A percentile compares a stretch with the other conserved stretches of the same genome.
phyloP scores from a whole-genome alignment of 2,113 vertebrate genomes.

The Cyanoramphus novaezelandiae region DNA sequence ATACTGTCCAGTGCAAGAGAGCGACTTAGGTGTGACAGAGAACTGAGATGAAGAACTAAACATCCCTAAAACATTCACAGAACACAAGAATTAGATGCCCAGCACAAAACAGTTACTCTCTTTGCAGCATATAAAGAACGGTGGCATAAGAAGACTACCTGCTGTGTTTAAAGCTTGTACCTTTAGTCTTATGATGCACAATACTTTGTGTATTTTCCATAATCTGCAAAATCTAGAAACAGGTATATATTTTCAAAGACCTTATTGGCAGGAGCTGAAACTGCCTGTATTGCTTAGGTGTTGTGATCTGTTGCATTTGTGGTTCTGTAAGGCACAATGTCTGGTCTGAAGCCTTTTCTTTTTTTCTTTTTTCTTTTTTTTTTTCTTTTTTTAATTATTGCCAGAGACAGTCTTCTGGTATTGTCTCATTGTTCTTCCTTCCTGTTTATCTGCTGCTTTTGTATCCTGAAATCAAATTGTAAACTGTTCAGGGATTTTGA shows the following conservation, averaged over 20 bases:
- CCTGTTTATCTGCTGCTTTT: background rate
- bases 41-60: background rate
- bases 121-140: background rate
- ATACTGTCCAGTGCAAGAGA: background rate
- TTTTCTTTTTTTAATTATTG: background rate
- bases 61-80: background rate
- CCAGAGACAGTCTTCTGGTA: background rate
- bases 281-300: background rate
- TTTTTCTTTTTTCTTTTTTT: background rate
- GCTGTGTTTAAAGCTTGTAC: background rate
- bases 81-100: background rate
- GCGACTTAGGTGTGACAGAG: background rate
- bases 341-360: background rate
- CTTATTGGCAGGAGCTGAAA: background rate
- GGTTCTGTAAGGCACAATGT: background rate
- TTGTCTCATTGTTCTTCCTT: background rate
- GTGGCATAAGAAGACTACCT: background rate
- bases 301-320: background rate
- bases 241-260: background rate
- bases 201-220: background rate
- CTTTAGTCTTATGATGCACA: fast-evolving
- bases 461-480: background rate
- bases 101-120: background rate
- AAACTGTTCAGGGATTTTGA: background rate
- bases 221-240: background rate